These are phyloP conservation scores for Mycogona germanica DNA, from an alignment of 2,888 invertebrate species.

Conservation along the genomic window DNA sequence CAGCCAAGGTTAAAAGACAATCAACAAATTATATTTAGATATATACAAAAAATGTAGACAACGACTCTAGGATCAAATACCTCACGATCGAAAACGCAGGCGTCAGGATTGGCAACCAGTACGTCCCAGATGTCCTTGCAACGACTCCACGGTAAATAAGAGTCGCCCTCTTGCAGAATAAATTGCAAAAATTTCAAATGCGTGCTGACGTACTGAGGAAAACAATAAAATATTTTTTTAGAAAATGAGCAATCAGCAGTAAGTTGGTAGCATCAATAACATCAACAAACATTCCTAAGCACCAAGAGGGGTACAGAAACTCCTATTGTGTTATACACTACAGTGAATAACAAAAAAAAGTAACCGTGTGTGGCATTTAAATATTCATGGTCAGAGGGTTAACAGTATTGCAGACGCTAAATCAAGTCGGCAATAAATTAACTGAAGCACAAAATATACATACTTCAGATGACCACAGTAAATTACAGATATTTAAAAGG, in stretches of 20 bases:
- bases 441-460: too few species aligned
- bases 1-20: neutral
- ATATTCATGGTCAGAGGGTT: too few species aligned
- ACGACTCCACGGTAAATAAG: slow-evolving; percentile 37
- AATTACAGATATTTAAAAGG: too few species aligned
- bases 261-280: too few species aligned
- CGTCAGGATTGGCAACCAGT: slow-evolving; percentile 34
- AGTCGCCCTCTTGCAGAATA: slow-evolving; percentile 37
- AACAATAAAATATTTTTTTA: slow-evolving; percentile 4
- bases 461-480: too few species aligned
- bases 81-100: slow-evolving; percentile 37
- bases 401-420: too few species aligned
- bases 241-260: neutral
- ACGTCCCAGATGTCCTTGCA: slow-evolving; percentile 39
- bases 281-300: neutral
- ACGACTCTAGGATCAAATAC: slow-evolving; percentile 24
- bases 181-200: slow-evolving; percentile 39
- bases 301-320: slow-evolving; percentile 6
- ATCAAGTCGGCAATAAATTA: too few species aligned
- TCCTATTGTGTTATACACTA: too few species aligned
- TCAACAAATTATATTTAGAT: neutral
- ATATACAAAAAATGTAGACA: neutral
- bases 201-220: slow-evolving; percentile 33
- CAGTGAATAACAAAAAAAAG: too few species aligned
- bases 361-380: too few species aligned